phyloP scores from a whole-genome alignment of 2,113 vertebrate genomes.

The Aleadryas rufinucha region DNA sequence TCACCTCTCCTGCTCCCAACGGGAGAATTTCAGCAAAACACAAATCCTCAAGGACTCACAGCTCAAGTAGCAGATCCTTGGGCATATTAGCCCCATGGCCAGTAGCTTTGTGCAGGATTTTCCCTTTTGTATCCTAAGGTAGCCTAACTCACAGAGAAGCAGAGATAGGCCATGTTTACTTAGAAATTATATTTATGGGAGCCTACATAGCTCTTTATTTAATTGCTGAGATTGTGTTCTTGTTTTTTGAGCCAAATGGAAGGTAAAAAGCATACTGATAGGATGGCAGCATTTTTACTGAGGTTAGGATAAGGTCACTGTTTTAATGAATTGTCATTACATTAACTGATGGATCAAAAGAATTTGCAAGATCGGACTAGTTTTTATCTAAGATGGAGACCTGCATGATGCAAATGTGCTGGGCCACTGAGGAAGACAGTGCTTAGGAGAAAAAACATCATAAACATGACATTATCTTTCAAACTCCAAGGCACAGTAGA shows the following conservation, averaged over 20 bases:
- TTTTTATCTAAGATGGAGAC: not conserved
- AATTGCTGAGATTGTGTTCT: not conserved
- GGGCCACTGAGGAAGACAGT: not conserved
- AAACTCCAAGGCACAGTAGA: not conserved
- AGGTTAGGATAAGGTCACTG: not conserved
- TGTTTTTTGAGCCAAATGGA: not conserved
- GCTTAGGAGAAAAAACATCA: not conserved
- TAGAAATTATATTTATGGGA: not conserved
- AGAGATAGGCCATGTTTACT: not conserved
- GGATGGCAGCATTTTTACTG: not conserved
- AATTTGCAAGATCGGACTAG: not conserved
- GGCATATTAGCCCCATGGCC: not conserved
- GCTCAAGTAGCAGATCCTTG: not conserved
- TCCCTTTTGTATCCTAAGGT: not conserved
- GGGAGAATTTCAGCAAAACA: not conserved
- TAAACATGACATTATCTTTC: not conserved
- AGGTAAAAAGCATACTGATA: not conserved
- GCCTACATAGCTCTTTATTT: not conserved
- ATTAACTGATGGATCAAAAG: not conserved
- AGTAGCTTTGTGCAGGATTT: not conserved
- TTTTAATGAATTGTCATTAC: not conserved
- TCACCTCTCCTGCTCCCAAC: not conserved
- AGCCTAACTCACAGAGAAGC: not conserved
- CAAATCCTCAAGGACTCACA: rapidly evolving
- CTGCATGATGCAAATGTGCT: not conserved